phyloP scores from a whole-genome alignment of 2,113 vertebrate species.

The Anguilla japonica region DNA sequence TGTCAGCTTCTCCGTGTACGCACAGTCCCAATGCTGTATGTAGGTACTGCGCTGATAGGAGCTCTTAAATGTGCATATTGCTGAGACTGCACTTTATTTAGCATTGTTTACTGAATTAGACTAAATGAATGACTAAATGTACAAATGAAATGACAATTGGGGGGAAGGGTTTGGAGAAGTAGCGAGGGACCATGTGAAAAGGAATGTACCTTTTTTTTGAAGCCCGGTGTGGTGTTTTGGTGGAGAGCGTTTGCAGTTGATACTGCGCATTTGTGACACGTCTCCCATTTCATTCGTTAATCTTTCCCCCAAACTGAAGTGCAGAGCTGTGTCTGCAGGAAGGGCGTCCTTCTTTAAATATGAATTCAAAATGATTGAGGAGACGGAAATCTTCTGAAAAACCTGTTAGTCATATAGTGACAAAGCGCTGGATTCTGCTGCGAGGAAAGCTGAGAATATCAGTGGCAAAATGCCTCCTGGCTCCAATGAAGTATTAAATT shows the following conservation, averaged over 20 bases:
- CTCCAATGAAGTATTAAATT: not conserved
- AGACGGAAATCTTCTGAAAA: not conserved
- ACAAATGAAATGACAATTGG: not conserved
- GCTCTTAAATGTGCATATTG: not conserved
- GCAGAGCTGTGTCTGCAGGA: not conserved
- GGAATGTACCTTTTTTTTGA: not conserved
- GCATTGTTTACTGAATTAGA: not conserved
- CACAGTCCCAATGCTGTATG: not conserved
- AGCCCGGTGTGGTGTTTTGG: not conserved
- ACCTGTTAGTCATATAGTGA: not conserved
- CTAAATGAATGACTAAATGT: not conserved
- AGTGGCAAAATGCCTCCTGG: not conserved
- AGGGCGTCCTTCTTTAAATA: not conserved
- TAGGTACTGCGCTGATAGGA: not conserved
- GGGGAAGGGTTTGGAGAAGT: not conserved
- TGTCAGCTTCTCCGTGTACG: not conserved
- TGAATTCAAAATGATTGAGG: not conserved
- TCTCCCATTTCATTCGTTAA: not conserved
- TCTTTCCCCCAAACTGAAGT: not conserved
- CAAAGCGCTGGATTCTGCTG: conserved; percentile 1
- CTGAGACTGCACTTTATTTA: conserved; percentile 6
- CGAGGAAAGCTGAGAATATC: not conserved
- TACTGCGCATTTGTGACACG: not conserved
- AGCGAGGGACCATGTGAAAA: not conserved
- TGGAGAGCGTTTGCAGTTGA: not conserved